Evolutionary conservation across 1,140 invertebrate species (phyloP).

Genomic region (Trissolcus basalis): DNA sequence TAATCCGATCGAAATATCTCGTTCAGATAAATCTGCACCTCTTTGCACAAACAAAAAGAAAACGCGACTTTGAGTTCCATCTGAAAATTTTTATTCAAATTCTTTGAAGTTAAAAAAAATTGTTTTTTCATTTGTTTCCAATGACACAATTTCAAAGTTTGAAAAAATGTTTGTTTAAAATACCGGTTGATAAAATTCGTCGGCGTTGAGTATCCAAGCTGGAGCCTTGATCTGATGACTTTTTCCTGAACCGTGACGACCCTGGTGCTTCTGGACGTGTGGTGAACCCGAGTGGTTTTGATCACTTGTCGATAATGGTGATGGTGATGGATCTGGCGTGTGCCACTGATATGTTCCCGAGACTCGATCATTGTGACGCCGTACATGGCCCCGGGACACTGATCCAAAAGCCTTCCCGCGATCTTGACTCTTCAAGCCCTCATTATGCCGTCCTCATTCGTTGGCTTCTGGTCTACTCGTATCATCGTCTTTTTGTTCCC

Average conservation of each 20-base stretch:
- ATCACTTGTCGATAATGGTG: conserved; percentile 73
- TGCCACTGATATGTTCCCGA: conserved; percentile 61
- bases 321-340: conserved; percentile 61
- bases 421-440: conserved; percentile 23
- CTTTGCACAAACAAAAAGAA: too few relatives aligned
- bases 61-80: too few relatives aligned
- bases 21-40: too few relatives aligned
- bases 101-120: too few relatives aligned
- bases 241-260: conserved; percentile 75
- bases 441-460: conserved; percentile 23
- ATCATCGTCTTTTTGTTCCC: conserved; percentile 14
- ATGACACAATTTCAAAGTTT: too few relatives aligned
- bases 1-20: too few relatives aligned
- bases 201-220: conserved; percentile 74
- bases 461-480: conserved; percentile 16
- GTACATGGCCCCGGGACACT: conserved; percentile 63
- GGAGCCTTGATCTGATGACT: conserved; percentile 73
- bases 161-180: not conserved
- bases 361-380: conserved; percentile 72
- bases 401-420: conserved; percentile 12
- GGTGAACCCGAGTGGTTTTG: conserved; percentile 71
- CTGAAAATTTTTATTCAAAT: too few relatives aligned
- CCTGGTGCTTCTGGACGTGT: conserved; percentile 66
- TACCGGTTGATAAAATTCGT: conserved; percentile 75
- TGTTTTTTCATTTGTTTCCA: too few relatives aligned